Percentiles rank a stretch among this genome's conserved stretches.
Evolutionary conservation across 2,888 invertebrate species (phyloP).

Genomic region (Eupelmus urozonus): DNA sequence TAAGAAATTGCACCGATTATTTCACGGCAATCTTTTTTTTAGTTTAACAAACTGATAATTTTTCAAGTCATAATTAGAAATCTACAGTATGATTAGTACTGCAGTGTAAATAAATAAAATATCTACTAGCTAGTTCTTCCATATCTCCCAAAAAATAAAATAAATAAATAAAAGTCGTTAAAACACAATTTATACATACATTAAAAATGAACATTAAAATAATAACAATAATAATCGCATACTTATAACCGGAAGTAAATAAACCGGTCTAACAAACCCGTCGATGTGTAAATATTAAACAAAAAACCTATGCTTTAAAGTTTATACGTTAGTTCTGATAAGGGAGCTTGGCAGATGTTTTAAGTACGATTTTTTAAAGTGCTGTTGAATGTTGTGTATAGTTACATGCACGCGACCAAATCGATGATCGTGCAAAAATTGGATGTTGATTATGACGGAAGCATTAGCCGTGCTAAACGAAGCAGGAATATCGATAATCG

Average conservation of each 20-base stretch:
- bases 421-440: constrained; percentile 11
- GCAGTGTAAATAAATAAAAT: constrained; percentile 17
- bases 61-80: too few species aligned
- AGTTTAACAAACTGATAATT: too few species aligned
- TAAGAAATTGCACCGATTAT: too few species aligned
- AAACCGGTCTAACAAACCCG: not conserved
- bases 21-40: too few species aligned
- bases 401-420: not conserved
- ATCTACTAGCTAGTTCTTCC: not conserved
- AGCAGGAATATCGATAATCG: too few species aligned
- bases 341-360: constrained; percentile 36
- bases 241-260: constrained; percentile 8
- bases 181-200: constrained; percentile 40
- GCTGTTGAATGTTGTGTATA: constrained; percentile 50
- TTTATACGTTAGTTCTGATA: constrained; percentile 44
- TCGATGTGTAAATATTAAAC: constrained; percentile 44
- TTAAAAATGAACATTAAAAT: constrained; percentile 32
- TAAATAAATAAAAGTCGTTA: constrained; percentile 18
- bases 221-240: constrained; percentile 23
- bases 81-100: too few species aligned
- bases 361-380: constrained; percentile 41
- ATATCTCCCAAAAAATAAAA: constrained; percentile 26
- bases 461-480: too few species aligned
- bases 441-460: constrained; percentile 36
- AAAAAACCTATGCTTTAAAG: constrained; percentile 32